Evolutionary conservation across 2,888 invertebrate species (phyloP), one percentile per base, ranked within the genome.

Genomic region (Ellobium chinense): DNA sequence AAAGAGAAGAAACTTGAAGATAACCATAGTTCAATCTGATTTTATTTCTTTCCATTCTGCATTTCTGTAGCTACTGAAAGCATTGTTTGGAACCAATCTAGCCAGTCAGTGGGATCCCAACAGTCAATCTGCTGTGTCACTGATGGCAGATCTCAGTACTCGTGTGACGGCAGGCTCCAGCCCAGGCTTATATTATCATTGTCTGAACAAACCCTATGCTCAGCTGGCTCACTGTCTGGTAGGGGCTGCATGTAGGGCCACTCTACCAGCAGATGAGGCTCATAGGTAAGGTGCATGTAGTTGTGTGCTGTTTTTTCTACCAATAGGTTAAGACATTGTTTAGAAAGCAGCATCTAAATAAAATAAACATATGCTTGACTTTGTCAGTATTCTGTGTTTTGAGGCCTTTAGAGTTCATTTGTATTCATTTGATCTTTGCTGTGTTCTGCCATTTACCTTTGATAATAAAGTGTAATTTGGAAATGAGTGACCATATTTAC

Each of bases 21-120:
- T n/a, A n/a, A n/a, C n/a, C n/a, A 46, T 18, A 46, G 46, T 7
- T 46, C 18, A 46, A 46, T 46, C 18, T 46, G 9, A 12, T 18
- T 7, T n/a, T 58, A n/a, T 46, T 46, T 9, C 24, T 4, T 37
- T 37, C 24, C 37, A 1, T 2, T 37, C 12, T 21, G n/a, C 21
- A 58, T 31, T 36, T 46, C 91, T 31, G n/a, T 89, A 94, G 94
- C 88, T 94, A 68, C 88, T 94, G 85, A 94, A 96, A 93, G 96
- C 96, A 85, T 93, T 97, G 5, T 97, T 96, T 91, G 94, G 96
- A 1, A 96, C 96, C 0, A 96, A 97, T 91, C 94, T 96, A 91
- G 93, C 90, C 63, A 90, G 90, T 79, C 92, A 92, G 82, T 92
- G 91, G 91, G 91, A 92, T 81, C 83, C 88, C 29, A 87, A 87